phyloP scores from a whole-genome alignment of 2,113 vertebrate genomes.

The Aix galericulata region DNA sequence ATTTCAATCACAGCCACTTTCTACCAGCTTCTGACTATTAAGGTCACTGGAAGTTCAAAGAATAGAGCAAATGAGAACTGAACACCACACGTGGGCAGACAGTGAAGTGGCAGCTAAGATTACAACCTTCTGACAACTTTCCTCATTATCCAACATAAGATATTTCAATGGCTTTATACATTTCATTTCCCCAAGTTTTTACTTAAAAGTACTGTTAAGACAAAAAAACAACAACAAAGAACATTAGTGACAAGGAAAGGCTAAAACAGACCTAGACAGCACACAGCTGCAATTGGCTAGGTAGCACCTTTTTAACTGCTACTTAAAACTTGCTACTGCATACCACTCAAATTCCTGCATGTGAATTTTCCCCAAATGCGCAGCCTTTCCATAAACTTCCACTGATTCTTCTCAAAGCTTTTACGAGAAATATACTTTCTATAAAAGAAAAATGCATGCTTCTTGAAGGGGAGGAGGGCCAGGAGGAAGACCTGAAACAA shows the following conservation, averaged over 20 bases:
- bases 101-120: rapidly evolving
- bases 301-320: neutral
- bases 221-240: neutral
- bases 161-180: neutral
- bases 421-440: neutral
- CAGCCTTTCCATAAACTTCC: neutral
- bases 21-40: neutral
- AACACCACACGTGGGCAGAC: rapidly evolving
- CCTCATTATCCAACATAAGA: neutral
- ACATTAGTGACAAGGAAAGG: neutral
- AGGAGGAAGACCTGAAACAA: neutral
- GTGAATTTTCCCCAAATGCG: neutral
- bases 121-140: neutral
- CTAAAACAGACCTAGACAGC: neutral
- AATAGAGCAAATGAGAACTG: neutral
- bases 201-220: neutral
- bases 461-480: neutral
- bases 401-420: neutral
- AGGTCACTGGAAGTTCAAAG: neutral
- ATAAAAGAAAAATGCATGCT: neutral
- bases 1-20: neutral
- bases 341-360: neutral
- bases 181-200: neutral
- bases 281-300: neutral
- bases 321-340: neutral